phyloP scores from a whole-genome alignment of 2,113 vertebrate species.

The Tetraodon nigroviridis region DNA sequence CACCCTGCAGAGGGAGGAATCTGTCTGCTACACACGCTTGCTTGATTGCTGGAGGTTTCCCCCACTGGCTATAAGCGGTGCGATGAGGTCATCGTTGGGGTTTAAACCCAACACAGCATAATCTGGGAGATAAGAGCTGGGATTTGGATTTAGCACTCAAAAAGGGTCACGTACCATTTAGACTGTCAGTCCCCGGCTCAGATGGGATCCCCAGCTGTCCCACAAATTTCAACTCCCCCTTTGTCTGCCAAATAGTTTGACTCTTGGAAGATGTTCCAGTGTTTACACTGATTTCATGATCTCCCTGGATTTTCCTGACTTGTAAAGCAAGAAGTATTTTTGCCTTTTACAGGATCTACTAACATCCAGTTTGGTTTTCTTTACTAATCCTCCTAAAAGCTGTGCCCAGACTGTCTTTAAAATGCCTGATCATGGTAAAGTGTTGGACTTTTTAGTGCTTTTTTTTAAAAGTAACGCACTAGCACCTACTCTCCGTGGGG shows the following conservation, averaged over 20 bases:
- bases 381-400: no score
- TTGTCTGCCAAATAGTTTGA: slow-evolving; percentile 32
- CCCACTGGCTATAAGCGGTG: slow-evolving; percentile 38
- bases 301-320: slow-evolving; percentile 11
- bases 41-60: slow-evolving; percentile 45
- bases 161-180: slow-evolving; percentile 60
- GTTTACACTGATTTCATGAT: slow-evolving; percentile 35
- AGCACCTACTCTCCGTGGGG: no score
- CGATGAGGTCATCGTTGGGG: slow-evolving; percentile 71
- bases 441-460: no score
- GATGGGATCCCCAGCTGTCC: slow-evolving; percentile 31
- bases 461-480: no score
- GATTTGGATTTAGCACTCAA: slow-evolving; percentile 69
- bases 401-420: no score
- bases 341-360: no score
- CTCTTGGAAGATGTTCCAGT: slow-evolving; percentile 28
- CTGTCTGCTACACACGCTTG: slow-evolving; percentile 24
- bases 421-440: no score
- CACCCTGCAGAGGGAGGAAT: not conserved
- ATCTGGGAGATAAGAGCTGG: slow-evolving; percentile 68
- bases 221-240: slow-evolving; percentile 13
- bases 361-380: no score
- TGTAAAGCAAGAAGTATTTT: not conserved
- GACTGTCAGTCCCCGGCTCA: slow-evolving; percentile 35
- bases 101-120: slow-evolving; percentile 65